Conservation (phyloP, 2,888 invertebrate genomes). For the Acleris emargana region DNA sequence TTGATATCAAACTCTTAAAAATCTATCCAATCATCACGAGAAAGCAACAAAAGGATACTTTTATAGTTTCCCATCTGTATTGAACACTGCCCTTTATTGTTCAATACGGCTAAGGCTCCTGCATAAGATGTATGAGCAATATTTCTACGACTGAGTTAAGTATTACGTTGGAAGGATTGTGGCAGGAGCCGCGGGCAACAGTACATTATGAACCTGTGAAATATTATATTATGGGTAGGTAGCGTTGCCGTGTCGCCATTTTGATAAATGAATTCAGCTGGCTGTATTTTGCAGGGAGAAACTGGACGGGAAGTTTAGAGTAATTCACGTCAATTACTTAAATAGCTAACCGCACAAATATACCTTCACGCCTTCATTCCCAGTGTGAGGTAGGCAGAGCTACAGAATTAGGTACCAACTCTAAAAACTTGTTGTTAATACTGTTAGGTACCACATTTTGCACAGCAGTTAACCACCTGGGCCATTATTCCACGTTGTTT, state of each 20-base stretch:
- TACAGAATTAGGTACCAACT: too few species aligned
- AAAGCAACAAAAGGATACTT: too few species aligned
- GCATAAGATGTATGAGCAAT: constrained; percentile 19
- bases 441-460: too few species aligned
- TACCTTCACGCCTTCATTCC: too few species aligned
- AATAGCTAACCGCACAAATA: too few species aligned
- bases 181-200: constrained; percentile 8
- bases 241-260: constrained; percentile 14
- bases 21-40: too few species aligned
- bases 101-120: constrained; percentile 13
- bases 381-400: too few species aligned
- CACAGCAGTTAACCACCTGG: too few species aligned
- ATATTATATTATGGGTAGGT: not conserved
- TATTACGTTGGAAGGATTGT: constrained; percentile 1
- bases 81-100: not conserved
- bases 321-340: too few species aligned
- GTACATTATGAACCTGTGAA: constrained; percentile 13
- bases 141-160: constrained; percentile 20
- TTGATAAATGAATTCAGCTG: constrained; percentile 24
- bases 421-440: too few species aligned
- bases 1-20: too few species aligned
- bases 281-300: not conserved
- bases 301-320: not conserved
- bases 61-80: not conserved
- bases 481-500: too few species aligned